Evolutionary conservation across 2,113 vertebrate genomes (phyloP), one percentile per base, ranked within the genome.

Genomic region (Platysternon megacephalum): DNA sequence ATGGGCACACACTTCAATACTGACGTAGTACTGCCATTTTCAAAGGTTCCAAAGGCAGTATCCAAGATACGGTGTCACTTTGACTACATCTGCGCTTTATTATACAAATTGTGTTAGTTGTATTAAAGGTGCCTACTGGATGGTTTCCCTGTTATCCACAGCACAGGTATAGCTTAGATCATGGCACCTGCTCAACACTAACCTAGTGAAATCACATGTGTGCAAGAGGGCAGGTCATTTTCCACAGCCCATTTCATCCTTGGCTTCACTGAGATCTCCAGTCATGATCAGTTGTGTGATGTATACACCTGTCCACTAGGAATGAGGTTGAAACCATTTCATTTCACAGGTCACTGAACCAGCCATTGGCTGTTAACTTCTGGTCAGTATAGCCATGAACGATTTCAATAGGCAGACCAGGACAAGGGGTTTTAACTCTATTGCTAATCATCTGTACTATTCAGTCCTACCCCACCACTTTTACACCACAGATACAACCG

Each of bases 301-400:
- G 8, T 3, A 72, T 68, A 5, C 19, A 46, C 26, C 42, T 46
- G 11, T 46, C 42, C 26, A 22, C 84, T 53, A 76, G 29, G 48
- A 55, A 11, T 0, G 0, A 11, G 22, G 56, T 49, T 85, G 24
- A 78, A 13, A 78, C 26, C 42, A 28, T 44, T 46, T 46, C 74
- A 78, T 46, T 78, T 46, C 26, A 46, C 6, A 78, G 12, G 74
- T 78, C 74, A 46, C 42, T 46, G 22, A 44, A 78, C 12, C 12
- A 78, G 24, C 24, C 42, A 78, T 13, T 29, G 82, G 42, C 44
- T 0, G 1, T 53, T 13, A 56, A 19, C 21, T 84, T 35, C 44
- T 5, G 2, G 44, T 35, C 72, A n/a, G 10, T 46, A 7, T 0
- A 0, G 61, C 22, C 7, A 24, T 0, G 2, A 72, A 19, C 51